phyloP scores from a whole-genome alignment of 2,113 vertebrate genomes.

The Raja brachyura region DNA sequence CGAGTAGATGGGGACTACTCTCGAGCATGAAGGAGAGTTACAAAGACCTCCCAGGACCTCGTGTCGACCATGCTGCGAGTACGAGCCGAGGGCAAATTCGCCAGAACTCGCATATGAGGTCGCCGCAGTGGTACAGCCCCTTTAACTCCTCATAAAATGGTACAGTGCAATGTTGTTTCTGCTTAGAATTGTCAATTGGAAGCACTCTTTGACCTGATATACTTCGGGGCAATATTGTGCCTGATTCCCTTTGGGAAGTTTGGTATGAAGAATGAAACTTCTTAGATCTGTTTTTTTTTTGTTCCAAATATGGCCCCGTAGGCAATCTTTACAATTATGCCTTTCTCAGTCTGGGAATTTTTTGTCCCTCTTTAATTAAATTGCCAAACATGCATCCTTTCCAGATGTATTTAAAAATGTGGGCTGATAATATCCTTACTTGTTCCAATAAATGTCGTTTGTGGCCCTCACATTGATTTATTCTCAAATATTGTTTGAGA shows the following conservation, averaged over 20 bases:
- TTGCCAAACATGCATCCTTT: not conserved
- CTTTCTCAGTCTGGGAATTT: not conserved
- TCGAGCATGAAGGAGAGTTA: no score
- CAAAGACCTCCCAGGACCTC: no score
- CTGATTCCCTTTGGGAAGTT: not conserved
- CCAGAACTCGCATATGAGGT: no score
- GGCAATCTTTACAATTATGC: not conserved
- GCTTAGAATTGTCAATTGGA: not conserved
- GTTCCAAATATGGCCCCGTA: not conserved
- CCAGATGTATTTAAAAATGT: not conserved
- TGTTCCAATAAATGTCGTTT: not conserved
- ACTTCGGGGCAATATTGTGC: not conserved
- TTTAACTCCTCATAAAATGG: not conserved
- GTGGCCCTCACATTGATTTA: not conserved
- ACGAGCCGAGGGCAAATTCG: no score
- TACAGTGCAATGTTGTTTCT: not conserved
- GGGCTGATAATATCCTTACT: not conserved
- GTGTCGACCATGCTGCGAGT: no score
- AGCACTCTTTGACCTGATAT: not conserved
- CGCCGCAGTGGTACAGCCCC: no score
- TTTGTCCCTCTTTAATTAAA: not conserved
- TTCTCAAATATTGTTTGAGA: slow-evolving; percentile 5
- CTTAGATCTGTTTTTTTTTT: not conserved
- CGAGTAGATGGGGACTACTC: no score
- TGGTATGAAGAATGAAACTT: not conserved